Evolutionary conservation across 2,113 vertebrate species (phyloP), one percentile per base, ranked within the genome.

Genomic region (Ammodytes dubius): DNA sequence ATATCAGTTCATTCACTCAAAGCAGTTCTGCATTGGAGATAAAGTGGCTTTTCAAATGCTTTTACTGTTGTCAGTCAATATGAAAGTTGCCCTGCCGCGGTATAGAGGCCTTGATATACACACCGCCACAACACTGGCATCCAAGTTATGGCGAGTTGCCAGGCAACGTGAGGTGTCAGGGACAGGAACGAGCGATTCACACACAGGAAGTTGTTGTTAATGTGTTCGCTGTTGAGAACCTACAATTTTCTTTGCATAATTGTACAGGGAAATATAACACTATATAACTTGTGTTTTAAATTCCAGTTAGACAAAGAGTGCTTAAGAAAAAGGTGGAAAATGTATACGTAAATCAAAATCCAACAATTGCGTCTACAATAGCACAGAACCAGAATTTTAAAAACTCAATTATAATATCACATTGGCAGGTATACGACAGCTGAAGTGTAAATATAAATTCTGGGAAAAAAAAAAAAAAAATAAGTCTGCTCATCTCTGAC

Each of bases 121-220:
- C 57, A 27, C 27, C 27, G 27, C 27, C 27, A 27, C n/a, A 77
- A 65, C 58, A 74, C 37, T 13, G 3, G 40, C 66, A 76, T 64
- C 60, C 76, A 83, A 74, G 84, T 87, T 72, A 81, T 61, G 43
- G 46, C 40, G 74, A 59, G 80, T 83, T 87, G 78, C 88, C 82
- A 84, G 80, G 87, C 50, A 57, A 89, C 80, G 9, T 69, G 58
- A 70, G 59, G 63, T 81, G 85, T 81, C 84, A 88, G 79, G 76
- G 77, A 83, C 79, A 58, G 74, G 70, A 80, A 77, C 68, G 39
- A 60, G 54, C 74, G 17, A 73, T 64, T 70, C 67, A 58, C 68
- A 67, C 64, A 74, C 71, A 84, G 72, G 74, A 89, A 88, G 79
- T 80, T 43, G 43, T 66, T 6, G 57, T 42, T 43, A 39, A 70